Evolutionary conservation across 2,113 vertebrate genomes (phyloP).

Genomic region (Bettongia penicillata): DNA sequence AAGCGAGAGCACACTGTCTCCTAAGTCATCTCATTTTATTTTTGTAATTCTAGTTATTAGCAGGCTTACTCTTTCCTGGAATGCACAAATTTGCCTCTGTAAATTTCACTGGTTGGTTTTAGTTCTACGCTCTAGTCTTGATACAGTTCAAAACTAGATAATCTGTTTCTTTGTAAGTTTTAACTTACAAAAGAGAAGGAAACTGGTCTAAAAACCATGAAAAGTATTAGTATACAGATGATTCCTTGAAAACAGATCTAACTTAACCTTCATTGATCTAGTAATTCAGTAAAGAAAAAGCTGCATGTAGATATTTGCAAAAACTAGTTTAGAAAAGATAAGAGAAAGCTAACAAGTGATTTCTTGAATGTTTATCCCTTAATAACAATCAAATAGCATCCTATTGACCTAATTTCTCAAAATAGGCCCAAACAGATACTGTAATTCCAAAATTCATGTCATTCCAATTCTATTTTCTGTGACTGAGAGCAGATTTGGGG

Average conservation of each 20-base stretch:
- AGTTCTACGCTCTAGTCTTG: not conserved
- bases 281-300: constrained; percentile 31
- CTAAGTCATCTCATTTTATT: not conserved
- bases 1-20: not conserved
- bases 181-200: not conserved
- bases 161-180: constrained; percentile 24
- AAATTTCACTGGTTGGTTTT: not conserved
- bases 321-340: not conserved
- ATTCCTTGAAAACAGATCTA: constrained; percentile 34
- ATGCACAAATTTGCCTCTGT: not conserved
- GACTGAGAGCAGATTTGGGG: not conserved
- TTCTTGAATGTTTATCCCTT: not conserved
- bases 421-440: not conserved
- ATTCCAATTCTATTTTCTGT: not conserved
- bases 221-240: constrained; percentile 7
- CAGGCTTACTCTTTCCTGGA: not conserved
- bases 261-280: constrained; percentile 1
- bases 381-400: not conserved
- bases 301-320: not conserved
- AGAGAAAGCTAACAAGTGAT: not conserved
- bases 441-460: not conserved
- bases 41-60: not conserved
- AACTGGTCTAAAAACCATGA: not conserved
- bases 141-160: not conserved
- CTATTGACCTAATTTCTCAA: not conserved